A percentile compares a stretch with the other conserved stretches of the same genome.
Conservation (phyloP, 2,113 vertebrate species). For the Rhizomys pruinosus region DNA sequence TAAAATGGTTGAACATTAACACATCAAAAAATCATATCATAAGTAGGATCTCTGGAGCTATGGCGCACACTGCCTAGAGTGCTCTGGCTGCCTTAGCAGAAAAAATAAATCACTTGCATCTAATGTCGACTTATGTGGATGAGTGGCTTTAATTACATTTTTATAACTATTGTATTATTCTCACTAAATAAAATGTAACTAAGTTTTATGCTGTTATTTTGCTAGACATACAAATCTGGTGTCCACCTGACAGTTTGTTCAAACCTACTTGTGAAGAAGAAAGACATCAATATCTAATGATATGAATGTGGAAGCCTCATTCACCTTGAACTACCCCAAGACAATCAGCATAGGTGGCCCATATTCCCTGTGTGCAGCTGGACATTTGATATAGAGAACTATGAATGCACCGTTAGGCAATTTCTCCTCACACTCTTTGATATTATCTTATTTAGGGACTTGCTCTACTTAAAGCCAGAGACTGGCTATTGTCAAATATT, state of each 20-base stretch:
- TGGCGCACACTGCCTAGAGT: not conserved
- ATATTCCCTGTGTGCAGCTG: not conserved
- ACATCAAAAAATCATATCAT: conserved; percentile 43
- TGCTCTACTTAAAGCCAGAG: not conserved
- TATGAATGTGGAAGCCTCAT: not conserved
- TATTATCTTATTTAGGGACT: not conserved
- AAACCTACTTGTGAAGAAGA: not conserved
- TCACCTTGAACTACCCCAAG: not conserved
- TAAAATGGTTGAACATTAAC: conserved; percentile 56
- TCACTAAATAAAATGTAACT: conserved; percentile 50
- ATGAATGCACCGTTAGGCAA: not conserved
- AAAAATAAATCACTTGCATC: conserved; percentile 40
- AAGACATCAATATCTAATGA: not conserved
- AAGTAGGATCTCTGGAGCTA: conserved; percentile 12
- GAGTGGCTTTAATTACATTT: conserved; percentile 63
- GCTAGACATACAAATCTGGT: not conserved
- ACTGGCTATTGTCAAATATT: not conserved
- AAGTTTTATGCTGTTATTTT: conserved; percentile 48
- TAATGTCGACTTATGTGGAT: not conserved
- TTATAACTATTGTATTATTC: conserved; percentile 41
- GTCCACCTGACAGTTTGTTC: not conserved
- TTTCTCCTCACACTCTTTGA: not conserved
- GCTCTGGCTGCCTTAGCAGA: not conserved
- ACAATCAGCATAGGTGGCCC: not conserved
- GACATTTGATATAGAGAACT: not conserved